Evolutionary conservation across 2,888 invertebrate genomes (phyloP).

Genomic region (Tupiocoris notatus): DNA sequence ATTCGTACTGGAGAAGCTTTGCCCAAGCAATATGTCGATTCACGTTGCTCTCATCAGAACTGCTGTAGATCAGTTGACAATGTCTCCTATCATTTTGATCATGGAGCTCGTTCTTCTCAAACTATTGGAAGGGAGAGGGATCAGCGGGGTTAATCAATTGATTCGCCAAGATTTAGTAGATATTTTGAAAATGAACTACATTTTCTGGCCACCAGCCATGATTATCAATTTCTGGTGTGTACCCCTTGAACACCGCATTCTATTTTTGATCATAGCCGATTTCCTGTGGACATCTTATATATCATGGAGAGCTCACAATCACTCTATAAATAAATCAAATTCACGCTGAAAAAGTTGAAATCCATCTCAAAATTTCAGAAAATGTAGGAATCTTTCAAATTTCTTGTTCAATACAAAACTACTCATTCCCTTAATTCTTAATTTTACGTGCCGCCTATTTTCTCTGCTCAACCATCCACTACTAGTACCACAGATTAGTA

Average conservation of each 20-base stretch:
- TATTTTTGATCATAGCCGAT: slow-evolving; percentile 15
- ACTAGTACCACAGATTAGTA: too few species aligned
- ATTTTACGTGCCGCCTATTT: too few species aligned
- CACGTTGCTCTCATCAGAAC: slow-evolving; percentile 8
- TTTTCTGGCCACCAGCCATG: slow-evolving; percentile 30
- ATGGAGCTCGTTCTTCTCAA: slow-evolving; percentile 6
- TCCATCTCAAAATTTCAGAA: too few species aligned
- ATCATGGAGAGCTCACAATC: slow-evolving; percentile 27
- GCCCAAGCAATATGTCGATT: slow-evolving; percentile 16
- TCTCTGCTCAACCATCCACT: too few species aligned
- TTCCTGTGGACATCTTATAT: slow-evolving; percentile 27
- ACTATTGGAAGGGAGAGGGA: slow-evolving; percentile 5
- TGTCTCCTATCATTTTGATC: slow-evolving; percentile 9
- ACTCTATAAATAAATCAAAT: background rate
- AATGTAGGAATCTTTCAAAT: too few species aligned
- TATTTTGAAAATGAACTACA: slow-evolving; percentile 18
- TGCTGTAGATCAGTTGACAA: slow-evolving; percentile 17
- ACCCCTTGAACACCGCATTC: slow-evolving; percentile 14
- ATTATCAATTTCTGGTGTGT: slow-evolving; percentile 12
- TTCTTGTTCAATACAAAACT: too few species aligned
- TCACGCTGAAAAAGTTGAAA: too few species aligned
- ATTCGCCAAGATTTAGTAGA: background rate
- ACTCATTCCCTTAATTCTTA: too few species aligned
- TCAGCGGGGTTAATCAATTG: background rate
- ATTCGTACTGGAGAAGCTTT: slow-evolving; percentile 10